phyloP scores from a whole-genome alignment of 2,888 invertebrate species.

The Agriopis aurantiaria region DNA sequence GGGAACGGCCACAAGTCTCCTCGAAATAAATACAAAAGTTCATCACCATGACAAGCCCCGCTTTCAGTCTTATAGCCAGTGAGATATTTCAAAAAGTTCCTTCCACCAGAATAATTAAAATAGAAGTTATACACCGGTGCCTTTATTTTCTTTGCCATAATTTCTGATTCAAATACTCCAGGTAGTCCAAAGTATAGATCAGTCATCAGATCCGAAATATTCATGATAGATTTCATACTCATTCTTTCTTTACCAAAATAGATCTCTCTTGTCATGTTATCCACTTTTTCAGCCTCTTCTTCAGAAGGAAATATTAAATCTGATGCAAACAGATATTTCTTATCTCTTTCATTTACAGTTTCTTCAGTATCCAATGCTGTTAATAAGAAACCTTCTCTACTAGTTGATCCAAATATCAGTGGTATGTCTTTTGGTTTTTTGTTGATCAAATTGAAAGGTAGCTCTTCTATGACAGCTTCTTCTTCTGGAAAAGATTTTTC shows the following conservation, averaged over 20 bases:
- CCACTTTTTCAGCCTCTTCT: constrained; percentile 58
- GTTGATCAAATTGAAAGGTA: constrained; percentile 70
- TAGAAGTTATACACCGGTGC: constrained; percentile 70
- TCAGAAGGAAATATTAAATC: constrained; percentile 70
- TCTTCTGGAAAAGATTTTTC: constrained; percentile 67
- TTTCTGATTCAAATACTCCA: constrained; percentile 66
- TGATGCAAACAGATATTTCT: constrained; percentile 71
- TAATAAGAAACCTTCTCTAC: constrained; percentile 69
- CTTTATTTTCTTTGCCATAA: constrained; percentile 50
- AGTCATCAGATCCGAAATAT: constrained; percentile 69
- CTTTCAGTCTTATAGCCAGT: constrained; percentile 56
- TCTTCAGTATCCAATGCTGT: constrained; percentile 52
- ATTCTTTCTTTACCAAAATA: constrained; percentile 79
- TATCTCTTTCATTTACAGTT: constrained; percentile 59
- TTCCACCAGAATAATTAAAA: constrained; percentile 71
- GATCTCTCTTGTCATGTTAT: constrained; percentile 65
- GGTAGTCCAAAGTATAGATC: constrained; percentile 79
- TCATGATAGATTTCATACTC: constrained; percentile 68
- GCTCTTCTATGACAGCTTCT: constrained; percentile 69
- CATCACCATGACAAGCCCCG: constrained; percentile 77
- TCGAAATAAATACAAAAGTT: constrained; percentile 74
- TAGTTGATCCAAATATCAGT: constrained; percentile 69
- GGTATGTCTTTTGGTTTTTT: constrained; percentile 63
- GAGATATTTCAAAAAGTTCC: constrained; percentile 68
- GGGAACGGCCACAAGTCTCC: constrained; percentile 64